Base-by-base conservation (phyloP, 2,797 vertebrate genomes). In the Moxostoma hubbsi region DNA sequence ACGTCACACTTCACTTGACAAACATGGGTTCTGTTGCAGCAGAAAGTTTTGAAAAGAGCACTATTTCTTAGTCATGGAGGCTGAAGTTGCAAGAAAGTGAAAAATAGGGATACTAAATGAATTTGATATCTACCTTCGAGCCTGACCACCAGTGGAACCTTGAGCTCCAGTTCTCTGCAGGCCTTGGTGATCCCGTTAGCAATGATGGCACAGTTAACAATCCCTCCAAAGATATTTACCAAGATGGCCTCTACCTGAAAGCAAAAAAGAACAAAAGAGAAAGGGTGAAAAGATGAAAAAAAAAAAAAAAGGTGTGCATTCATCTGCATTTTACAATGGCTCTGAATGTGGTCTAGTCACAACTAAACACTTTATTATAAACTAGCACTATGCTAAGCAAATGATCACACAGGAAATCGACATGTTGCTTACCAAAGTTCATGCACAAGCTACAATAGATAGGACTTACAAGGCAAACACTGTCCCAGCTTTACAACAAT, bases 131-230 rank as follows among this genome's bases (percentile, higher is more conserved):
- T 13, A 99, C 98, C 98, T 96, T 99, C 98, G 57, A 99, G 95
- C 11, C 98, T 92, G 84, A 99, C 97, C 75, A 99, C 96, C 82
- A 99, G 91, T 0, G 98, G 98, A 1, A 99, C 97, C 86, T 96
- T 98, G 13, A 99, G 94, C 89, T 96, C 94, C 15, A 99, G 94
- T 82, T 99, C 98, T 65, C 91, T 92, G 86, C 98, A 98, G 43
- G 98, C 98, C 89, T 96, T 98, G 86, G 96, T 99, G 86, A 99
- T 99, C 1, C 98, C 98, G 0, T 97, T 99, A 87, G 98, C 98
- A 54, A 99, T 96, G 86, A 98, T 98, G 87, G 96, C 97, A 84
- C 98, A 99, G 91, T 99, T 99, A 82, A 99, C 98, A 0, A 99
- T 99, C 24, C 98, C 98, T 7, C 97, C 98, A 59, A 99, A 99